A percentile compares a stretch with the other conserved stretches of the same genome.
These are phyloP conservation scores for Sinocyclocheilus maitianheensis DNA, from an alignment of 2,113 vertebrate species.

Conservation along the genomic window DNA sequence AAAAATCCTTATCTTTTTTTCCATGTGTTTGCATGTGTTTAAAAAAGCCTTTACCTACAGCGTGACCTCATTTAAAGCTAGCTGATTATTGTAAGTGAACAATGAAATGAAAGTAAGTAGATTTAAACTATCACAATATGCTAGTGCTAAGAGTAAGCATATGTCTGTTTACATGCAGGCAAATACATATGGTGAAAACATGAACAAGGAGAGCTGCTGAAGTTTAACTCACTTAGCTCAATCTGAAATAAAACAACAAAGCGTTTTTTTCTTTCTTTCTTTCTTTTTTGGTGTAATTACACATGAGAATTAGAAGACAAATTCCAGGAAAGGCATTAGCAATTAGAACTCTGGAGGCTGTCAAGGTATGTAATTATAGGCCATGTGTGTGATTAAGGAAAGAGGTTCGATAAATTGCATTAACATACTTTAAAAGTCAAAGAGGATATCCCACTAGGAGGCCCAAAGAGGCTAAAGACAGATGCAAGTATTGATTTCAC, in stretches of 20 bases:
- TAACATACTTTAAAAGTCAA: conserved; percentile 80
- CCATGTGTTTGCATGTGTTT: not conserved
- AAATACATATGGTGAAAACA: not conserved
- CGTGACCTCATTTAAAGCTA: not conserved
- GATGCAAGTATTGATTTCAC: conserved; percentile 77
- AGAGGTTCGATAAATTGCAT: conserved; percentile 83
- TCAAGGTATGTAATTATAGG: conserved; percentile 79
- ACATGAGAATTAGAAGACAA: conserved; percentile 72
- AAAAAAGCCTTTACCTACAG: not conserved
- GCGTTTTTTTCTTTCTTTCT: conserved; percentile 66
- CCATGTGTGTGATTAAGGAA: conserved; percentile 81
- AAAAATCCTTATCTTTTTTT: not conserved
- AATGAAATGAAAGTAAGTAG: not conserved
- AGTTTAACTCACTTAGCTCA: conserved; percentile 32
- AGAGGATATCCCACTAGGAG: conserved; percentile 68
- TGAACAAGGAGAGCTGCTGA: not conserved
- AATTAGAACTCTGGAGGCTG: conserved; percentile 74
- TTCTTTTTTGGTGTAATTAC: conserved; percentile 69
- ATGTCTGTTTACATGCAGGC: not conserved
- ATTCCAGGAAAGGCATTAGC: conserved; percentile 80
- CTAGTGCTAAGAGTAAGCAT: not conserved
- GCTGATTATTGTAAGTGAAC: not conserved
- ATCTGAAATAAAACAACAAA: conserved; percentile 62
- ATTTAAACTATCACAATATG: not conserved
- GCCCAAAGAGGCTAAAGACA: conserved; percentile 69